A percentile compares a stretch with the other conserved stretches of the same genome.
Evolutionary conservation across 2,797 vertebrate species (phyloP).

Genomic region (Centropyge bicolor): DNA sequence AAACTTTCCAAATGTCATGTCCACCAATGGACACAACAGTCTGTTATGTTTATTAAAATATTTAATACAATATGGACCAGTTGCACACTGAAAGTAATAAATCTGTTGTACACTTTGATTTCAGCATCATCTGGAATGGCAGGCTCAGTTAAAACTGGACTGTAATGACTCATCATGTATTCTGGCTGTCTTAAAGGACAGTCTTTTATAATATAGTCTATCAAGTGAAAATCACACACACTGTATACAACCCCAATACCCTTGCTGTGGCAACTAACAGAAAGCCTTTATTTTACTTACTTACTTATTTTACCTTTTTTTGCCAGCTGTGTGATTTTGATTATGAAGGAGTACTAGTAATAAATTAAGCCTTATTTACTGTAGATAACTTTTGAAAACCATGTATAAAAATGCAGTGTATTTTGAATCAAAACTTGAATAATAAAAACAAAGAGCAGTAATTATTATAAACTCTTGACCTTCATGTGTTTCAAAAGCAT

Average conservation of each 20-base stretch:
- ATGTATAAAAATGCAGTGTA: constrained; percentile 71
- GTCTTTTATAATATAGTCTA: constrained; percentile 42
- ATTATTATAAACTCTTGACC: constrained; percentile 20
- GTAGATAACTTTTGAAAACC: constrained; percentile 48
- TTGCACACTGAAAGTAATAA: constrained; percentile 39
- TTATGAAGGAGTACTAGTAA: constrained; percentile 55
- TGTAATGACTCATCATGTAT: constrained; percentile 33
- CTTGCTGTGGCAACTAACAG: constrained; percentile 54
- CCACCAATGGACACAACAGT: constrained; percentile 42
- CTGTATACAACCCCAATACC: constrained; percentile 26
- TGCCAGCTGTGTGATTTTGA: constrained; percentile 71
- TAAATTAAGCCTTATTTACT: constrained; percentile 57
- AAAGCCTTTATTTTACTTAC: constrained; percentile 49
- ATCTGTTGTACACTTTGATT: constrained; percentile 34
- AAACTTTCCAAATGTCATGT: constrained; percentile 38
- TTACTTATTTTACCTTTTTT: constrained; percentile 61
- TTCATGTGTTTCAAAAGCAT: not conserved
- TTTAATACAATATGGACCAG: constrained; percentile 42
- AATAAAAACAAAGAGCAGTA: constrained; percentile 59
- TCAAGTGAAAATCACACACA: constrained; percentile 39
- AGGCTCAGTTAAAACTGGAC: constrained; percentile 39
- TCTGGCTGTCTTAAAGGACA: constrained; percentile 47
- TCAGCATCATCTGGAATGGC: constrained; percentile 45
- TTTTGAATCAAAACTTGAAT: constrained; percentile 54
- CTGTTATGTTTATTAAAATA: constrained; percentile 42